These are phyloP conservation scores for Scaptomyza reducta DNA, from an alignment of 2,888 invertebrate genomes.

Conservation along the genomic window DNA sequence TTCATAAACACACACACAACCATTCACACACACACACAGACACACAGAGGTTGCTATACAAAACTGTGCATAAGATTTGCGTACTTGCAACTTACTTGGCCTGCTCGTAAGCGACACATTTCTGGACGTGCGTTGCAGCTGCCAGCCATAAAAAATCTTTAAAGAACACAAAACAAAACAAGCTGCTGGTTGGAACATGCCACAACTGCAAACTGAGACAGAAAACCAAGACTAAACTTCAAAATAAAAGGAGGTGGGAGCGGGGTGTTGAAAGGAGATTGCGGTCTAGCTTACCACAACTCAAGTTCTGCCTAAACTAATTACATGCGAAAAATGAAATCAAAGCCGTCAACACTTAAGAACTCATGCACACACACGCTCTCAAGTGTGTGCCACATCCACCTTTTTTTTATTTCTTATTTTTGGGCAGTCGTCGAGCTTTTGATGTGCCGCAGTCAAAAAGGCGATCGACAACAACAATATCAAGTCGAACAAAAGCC, in stretches of 20 bases:
- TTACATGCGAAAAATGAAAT: conserved; percentile 64
- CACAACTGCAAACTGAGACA: conserved; percentile 12
- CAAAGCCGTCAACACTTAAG: conserved; percentile 58
- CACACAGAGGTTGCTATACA: neutral
- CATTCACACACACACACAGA: neutral
- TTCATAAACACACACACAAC: conserved; percentile 26
- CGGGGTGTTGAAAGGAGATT: neutral
- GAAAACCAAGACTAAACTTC: no score
- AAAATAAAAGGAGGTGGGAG: no score
- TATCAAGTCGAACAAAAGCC: conserved; percentile 24
- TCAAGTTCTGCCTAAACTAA: conserved; percentile 72
- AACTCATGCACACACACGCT: conserved; percentile 61
- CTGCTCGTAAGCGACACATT: conserved; percentile 48
- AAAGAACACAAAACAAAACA: neutral
- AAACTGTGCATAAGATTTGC: conserved; percentile 24
- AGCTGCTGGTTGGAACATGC: conserved; percentile 35
- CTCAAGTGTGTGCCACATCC: conserved; percentile 51
- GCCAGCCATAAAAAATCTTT: conserved; percentile 7
- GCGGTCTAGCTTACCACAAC: conserved; percentile 21
- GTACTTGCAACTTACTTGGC: conserved; percentile 22
- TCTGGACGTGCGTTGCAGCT: conserved; percentile 48
- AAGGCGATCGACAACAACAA: conserved; percentile 55
- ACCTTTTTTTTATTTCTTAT: neutral
- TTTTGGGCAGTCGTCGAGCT: neutral
- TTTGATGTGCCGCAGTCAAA: conserved; percentile 64